These are phyloP conservation scores for Neodon shergylaensis DNA, from an alignment of 2,113 vertebrate species.

Conservation along the genomic window DNA sequence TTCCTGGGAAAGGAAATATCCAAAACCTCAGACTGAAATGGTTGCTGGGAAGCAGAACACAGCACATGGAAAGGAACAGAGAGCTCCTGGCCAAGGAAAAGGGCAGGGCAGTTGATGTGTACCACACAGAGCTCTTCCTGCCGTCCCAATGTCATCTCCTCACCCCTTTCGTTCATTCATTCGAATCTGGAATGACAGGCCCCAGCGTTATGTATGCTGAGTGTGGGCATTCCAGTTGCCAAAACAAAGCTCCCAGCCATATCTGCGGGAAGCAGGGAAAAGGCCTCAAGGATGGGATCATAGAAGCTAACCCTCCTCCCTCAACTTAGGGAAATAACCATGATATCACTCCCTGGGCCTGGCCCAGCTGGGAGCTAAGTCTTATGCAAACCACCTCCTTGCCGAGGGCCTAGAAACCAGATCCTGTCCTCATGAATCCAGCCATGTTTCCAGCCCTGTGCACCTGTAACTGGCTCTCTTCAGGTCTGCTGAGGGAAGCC, in stretches of 20 bases:
- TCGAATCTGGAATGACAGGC: background rate
- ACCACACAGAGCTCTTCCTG: background rate
- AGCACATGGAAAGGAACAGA: background rate
- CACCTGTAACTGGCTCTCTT: background rate
- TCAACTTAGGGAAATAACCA: background rate
- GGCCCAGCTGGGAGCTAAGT: background rate
- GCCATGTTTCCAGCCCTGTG: background rate
- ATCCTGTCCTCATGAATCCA: background rate
- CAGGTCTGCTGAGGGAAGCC: background rate
- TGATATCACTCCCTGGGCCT: background rate
- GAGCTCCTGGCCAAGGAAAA: background rate
- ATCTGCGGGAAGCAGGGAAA: background rate
- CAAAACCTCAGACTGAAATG: conserved; percentile 28
- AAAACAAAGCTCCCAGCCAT: background rate
- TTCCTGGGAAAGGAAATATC: conserved; percentile 52
- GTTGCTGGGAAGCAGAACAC: conserved; percentile 23
- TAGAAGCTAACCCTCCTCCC: background rate
- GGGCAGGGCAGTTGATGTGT: background rate
- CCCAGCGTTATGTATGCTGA: background rate
- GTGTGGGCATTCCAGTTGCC: background rate
- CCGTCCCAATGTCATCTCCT: background rate
- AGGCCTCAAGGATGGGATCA: background rate
- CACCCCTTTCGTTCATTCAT: background rate
- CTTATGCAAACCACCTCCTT: background rate
- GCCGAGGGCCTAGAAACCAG: background rate